A percentile compares a stretch with the other conserved stretches of the same genome.
These are phyloP conservation scores for Dallia pectoralis DNA, from an alignment of 2,797 vertebrate species.

Conservation along the genomic window DNA sequence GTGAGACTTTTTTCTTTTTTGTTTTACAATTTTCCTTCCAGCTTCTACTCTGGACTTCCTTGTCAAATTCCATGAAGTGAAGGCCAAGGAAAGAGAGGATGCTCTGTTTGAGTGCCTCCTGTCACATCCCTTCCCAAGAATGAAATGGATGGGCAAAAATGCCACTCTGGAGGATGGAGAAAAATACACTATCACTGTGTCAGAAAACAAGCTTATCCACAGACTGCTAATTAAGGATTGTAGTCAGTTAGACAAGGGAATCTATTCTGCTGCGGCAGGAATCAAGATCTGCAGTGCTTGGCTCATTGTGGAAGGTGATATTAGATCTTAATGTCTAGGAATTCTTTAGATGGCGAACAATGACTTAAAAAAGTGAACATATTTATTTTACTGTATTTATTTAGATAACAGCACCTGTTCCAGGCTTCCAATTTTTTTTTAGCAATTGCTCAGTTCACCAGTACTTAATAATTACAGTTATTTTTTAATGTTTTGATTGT, in stretches of 20 bases:
- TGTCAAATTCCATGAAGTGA: constrained; percentile 68
- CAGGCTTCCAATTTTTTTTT: too few relatives aligned
- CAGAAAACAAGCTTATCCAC: constrained; percentile 79
- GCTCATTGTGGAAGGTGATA: constrained; percentile 81
- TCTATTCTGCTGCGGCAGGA: constrained; percentile 76
- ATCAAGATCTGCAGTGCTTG: constrained; percentile 77
- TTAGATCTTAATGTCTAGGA: background rate
- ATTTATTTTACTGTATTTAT: too few relatives aligned
- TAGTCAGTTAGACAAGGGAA: constrained; percentile 73
- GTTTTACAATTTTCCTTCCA: constrained; percentile 20
- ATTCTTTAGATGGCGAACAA: background rate
- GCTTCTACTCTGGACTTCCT: constrained; percentile 67
- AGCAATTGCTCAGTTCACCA: too few relatives aligned
- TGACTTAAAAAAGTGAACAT: background rate
- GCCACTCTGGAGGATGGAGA: constrained; percentile 60
- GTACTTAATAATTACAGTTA: too few relatives aligned
- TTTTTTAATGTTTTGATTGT: too few relatives aligned
- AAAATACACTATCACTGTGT: constrained; percentile 70
- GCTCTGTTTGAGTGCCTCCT: constrained; percentile 78
- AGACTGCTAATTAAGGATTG: constrained; percentile 74
- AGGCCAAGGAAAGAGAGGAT: constrained; percentile 67
- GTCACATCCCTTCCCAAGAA: constrained; percentile 65
- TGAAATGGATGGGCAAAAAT: constrained; percentile 77
- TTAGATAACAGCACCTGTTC: too few relatives aligned
- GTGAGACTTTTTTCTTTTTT: background rate